phyloP scores from a whole-genome alignment of 2,113 vertebrate genomes.

The Vimba vimba region DNA sequence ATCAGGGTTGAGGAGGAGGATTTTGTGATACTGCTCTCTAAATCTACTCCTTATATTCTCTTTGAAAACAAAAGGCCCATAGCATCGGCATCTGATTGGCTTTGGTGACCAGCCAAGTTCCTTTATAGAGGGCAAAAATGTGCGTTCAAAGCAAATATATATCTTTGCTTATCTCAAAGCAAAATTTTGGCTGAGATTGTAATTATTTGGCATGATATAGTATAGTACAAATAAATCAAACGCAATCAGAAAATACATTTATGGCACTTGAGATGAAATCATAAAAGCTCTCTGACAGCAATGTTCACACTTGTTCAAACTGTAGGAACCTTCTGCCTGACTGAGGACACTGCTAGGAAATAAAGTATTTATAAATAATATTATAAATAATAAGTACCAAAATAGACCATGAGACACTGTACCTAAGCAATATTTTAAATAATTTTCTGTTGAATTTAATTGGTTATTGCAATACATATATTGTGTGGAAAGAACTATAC shows the following conservation, averaged over 20 bases:
- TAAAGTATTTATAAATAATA: not conserved
- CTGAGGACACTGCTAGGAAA: not conserved
- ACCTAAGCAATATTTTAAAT: not conserved
- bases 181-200: slow-evolving; percentile 51
- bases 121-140: slow-evolving; percentile 42
- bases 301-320: slow-evolving; percentile 1
- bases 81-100: slow-evolving; percentile 55
- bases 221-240: slow-evolving; percentile 2
- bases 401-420: not conserved
- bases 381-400: not conserved
- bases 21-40: not conserved
- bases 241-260: not conserved
- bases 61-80: slow-evolving; percentile 53
- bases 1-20: not conserved
- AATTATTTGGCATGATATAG: not conserved
- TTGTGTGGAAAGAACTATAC: not conserved
- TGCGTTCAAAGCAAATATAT: slow-evolving; percentile 46
- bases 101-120: slow-evolving; percentile 62
- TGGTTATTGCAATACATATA: not conserved
- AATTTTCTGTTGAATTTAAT: not conserved
- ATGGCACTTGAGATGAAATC: not conserved
- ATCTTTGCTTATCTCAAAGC: slow-evolving; percentile 47
- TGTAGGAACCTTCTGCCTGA: not conserved
- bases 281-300: not conserved
- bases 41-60: slow-evolving; percentile 70